Conservation (phyloP, 2,113 vertebrate species). For the Apodemus speciosus region DNA sequence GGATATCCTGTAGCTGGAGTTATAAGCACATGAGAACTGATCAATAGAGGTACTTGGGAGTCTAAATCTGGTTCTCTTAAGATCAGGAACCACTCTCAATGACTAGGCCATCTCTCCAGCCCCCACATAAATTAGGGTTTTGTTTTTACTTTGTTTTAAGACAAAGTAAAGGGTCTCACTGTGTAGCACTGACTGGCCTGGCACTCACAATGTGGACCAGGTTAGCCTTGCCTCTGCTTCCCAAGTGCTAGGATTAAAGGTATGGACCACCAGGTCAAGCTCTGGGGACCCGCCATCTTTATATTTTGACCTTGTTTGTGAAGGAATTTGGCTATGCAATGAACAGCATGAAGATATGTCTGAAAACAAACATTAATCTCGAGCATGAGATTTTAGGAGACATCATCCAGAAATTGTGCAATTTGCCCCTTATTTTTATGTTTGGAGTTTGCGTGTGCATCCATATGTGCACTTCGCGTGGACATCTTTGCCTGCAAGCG, state of each 20-base stretch:
- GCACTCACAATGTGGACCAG: neutral
- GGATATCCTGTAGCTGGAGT: too few relatives aligned
- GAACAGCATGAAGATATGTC: neutral
- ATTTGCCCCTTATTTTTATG: neutral
- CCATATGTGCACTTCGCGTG: neutral
- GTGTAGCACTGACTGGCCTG: neutral
- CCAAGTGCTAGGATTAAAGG: neutral
- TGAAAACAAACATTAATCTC: neutral
- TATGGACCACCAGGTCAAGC: too few relatives aligned
- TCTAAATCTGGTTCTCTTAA: neutral
- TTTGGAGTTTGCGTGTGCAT: too few relatives aligned
- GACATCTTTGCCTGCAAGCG: too few relatives aligned
- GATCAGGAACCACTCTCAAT: neutral
- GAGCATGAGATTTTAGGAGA: constrained; percentile 22
- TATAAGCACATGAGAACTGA: neutral
- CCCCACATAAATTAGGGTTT: neutral
- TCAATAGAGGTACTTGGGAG: too few relatives aligned
- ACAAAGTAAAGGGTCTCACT: neutral
- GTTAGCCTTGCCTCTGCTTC: neutral
- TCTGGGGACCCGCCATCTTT: neutral
- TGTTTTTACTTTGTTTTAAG: neutral
- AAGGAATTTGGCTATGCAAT: neutral
- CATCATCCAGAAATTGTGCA: neutral
- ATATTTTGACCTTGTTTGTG: neutral
- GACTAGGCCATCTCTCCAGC: neutral